A percentile compares a stretch with the other conserved stretches of the same genome.
Evolutionary conservation across 2,113 vertebrate genomes (phyloP).

Genomic region (Myotis yumanensis): DNA sequence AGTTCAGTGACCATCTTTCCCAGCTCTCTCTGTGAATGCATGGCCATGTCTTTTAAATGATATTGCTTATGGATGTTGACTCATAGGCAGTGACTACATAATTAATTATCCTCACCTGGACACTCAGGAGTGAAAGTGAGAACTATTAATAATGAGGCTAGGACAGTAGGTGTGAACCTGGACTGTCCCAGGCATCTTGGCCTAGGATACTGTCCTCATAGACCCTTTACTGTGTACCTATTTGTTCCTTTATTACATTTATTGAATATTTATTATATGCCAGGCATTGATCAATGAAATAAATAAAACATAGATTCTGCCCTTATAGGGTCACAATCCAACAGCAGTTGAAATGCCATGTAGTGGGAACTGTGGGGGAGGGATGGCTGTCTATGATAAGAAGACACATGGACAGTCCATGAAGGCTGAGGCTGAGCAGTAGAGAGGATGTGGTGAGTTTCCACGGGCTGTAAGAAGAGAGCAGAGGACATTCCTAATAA

Average conservation of each 20-base stretch:
- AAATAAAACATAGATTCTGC: background rate
- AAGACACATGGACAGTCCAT: background rate
- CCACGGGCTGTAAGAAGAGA: background rate
- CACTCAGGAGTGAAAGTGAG: background rate
- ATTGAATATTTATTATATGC: background rate
- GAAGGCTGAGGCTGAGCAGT: background rate
- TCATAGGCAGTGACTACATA: background rate
- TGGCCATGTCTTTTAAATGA: background rate
- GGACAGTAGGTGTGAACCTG: background rate
- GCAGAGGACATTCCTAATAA: background rate
- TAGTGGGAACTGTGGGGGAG: background rate
- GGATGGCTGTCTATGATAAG: rapidly evolving
- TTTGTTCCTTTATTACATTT: background rate
- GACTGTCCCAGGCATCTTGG: background rate
- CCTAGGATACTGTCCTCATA: background rate
- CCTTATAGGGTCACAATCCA: background rate
- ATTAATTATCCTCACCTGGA: background rate
- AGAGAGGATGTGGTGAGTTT: background rate
- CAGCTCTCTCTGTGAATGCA: background rate
- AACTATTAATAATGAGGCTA: background rate
- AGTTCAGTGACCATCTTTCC: background rate
- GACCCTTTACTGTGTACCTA: background rate
- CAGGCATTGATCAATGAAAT: background rate
- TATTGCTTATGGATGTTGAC: background rate
- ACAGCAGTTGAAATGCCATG: background rate